Percentiles rank a stretch among this genome's conserved stretches.
Conservation (phyloP, 2,888 invertebrate genomes). For the Cyclophora punctaria region DNA sequence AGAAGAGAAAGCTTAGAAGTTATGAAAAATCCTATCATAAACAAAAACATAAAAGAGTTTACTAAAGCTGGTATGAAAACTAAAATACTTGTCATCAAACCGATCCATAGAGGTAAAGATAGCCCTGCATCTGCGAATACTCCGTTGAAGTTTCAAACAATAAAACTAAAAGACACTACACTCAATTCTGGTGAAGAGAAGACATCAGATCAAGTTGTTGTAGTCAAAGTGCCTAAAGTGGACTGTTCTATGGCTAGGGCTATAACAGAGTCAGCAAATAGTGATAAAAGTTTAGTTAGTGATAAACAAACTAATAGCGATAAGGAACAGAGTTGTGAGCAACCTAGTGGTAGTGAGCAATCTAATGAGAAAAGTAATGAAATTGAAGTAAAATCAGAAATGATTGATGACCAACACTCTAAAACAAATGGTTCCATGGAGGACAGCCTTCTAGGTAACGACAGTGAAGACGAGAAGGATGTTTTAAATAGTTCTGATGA, state of each 20-base stretch:
- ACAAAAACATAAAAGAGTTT: slow-evolving; percentile 58
- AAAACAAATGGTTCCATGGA: too few species aligned
- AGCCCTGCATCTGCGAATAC: slow-evolving; percentile 35
- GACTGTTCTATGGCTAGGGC: slow-evolving; percentile 36
- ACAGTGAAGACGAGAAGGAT: too few species aligned
- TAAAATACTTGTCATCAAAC: slow-evolving; percentile 66
- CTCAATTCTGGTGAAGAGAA: slow-evolving; percentile 43
- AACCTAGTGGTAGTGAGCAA: too few species aligned
- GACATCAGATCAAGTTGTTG: slow-evolving; percentile 50
- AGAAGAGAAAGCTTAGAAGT: slow-evolving; percentile 56
- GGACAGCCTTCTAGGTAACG: too few species aligned
- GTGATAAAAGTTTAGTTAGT: slow-evolving; percentile 5
- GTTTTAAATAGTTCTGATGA: too few species aligned
- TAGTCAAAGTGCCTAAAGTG: slow-evolving; percentile 61
- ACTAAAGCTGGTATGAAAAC: slow-evolving; percentile 65
- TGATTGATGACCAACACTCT: too few species aligned
- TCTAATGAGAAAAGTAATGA: too few species aligned
- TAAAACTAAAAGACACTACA: slow-evolving; percentile 81
- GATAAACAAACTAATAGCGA: slow-evolving; percentile 1
- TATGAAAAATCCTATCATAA: slow-evolving; percentile 60
- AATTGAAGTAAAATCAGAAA: too few species aligned
- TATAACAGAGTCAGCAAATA: slow-evolving; percentile 9
- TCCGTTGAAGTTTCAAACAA: slow-evolving; percentile 64
- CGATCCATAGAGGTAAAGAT: slow-evolving; percentile 56
- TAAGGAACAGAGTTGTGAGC: slow-evolving; percentile 1